A percentile compares a stretch with the other conserved stretches of the same genome.
These are phyloP conservation scores for Ictalurus punctatus DNA, from an alignment of 2,113 vertebrate genomes.

Conservation along the genomic window DNA sequence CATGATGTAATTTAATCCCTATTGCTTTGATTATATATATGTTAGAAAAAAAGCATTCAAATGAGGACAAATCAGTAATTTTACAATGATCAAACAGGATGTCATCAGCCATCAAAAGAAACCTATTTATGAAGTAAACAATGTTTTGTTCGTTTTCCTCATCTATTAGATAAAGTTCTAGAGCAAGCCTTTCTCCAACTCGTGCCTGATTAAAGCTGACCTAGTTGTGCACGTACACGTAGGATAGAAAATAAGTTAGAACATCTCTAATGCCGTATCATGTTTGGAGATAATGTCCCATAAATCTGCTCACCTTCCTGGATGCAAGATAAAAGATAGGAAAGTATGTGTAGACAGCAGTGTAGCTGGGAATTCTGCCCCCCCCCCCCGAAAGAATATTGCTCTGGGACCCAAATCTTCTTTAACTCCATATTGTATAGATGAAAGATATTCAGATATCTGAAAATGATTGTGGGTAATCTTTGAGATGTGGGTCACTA, in stretches of 20 bases:
- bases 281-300: slow-evolving; percentile 39
- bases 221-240: slow-evolving; percentile 47
- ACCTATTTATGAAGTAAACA: not conserved
- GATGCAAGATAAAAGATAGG: not conserved
- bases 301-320: slow-evolving; percentile 56
- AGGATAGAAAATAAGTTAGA: slow-evolving; percentile 62
- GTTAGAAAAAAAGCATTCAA: not conserved
- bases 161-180: not conserved
- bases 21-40: not conserved
- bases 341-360: not conserved
- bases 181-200: not conserved
- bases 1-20: not conserved
- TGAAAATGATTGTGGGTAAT: not conserved
- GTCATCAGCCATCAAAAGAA: slow-evolving; percentile 14
- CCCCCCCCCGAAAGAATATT: not conserved
- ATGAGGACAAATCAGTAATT: slow-evolving; percentile 37
- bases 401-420: not conserved
- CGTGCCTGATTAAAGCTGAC: slow-evolving; percentile 51
- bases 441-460: not conserved
- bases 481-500: not conserved
- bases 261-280: slow-evolving; percentile 54
- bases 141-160: not conserved
- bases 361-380: not conserved
- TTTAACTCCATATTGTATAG: not conserved
- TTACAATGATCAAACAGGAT: not conserved